phyloP scores from a whole-genome alignment of 2,888 invertebrate genomes.

The Drosophila siamana region DNA sequence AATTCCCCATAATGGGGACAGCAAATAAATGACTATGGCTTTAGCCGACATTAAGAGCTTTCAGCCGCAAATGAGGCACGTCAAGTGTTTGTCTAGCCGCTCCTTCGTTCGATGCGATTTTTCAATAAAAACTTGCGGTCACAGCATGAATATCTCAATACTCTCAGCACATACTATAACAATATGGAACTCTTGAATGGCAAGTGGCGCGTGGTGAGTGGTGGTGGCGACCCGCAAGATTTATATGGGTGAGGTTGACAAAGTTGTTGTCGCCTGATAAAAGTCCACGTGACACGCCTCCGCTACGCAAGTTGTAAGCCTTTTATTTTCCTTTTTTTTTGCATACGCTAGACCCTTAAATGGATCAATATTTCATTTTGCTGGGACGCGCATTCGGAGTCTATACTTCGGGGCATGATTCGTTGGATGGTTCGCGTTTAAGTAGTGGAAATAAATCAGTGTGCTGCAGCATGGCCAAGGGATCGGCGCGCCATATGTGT shows the following conservation, averaged over 20 bases:
- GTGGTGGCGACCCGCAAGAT: slow-evolving; percentile 31
- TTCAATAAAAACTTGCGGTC: slow-evolving; percentile 40
- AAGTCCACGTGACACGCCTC: slow-evolving; percentile 29
- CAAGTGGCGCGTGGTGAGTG: slow-evolving; percentile 9
- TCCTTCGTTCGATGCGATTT: slow-evolving; percentile 38
- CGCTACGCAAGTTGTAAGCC: slow-evolving; percentile 41
- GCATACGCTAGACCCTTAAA: slow-evolving; percentile 39
- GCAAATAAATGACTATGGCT: slow-evolving; percentile 44
- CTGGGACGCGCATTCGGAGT: background rate
- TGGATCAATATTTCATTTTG: slow-evolving; percentile 74
- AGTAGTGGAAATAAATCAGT: slow-evolving; percentile 68
- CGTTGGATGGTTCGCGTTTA: slow-evolving; percentile 28
- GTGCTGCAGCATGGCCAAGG: slow-evolving; percentile 3
- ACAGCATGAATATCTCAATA: slow-evolving; percentile 24
- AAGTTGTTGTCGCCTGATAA: slow-evolving; percentile 37
- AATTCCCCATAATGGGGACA: background rate
- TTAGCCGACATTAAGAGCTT: slow-evolving; percentile 39
- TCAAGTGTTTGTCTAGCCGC: slow-evolving; percentile 57
- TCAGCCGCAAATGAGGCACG: slow-evolving; percentile 51
- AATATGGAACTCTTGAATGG: slow-evolving; percentile 16
- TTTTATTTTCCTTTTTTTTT: slow-evolving; percentile 22
- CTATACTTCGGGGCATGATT: background rate
- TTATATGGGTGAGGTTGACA: slow-evolving; percentile 56
- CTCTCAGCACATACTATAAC: slow-evolving; percentile 9
- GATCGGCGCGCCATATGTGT: slow-evolving; percentile 33